A percentile compares a stretch with the other conserved stretches of the same genome.
phyloP scores from a whole-genome alignment of 1,140 invertebrate genomes.

The Idris sp. region DNA sequence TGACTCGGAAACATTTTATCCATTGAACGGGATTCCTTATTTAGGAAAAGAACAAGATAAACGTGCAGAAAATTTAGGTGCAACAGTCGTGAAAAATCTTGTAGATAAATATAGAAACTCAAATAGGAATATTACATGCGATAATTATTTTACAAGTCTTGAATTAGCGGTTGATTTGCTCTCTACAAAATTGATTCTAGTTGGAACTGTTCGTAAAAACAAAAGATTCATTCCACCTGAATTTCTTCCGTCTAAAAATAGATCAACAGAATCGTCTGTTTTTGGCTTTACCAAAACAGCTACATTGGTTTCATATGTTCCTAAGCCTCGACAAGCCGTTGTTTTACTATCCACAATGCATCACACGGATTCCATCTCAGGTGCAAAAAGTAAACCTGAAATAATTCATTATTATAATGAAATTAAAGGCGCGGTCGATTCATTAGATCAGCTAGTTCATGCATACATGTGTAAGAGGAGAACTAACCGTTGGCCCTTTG shows the following conservation, averaged over 20 bases:
- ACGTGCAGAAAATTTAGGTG: conserved; percentile 49
- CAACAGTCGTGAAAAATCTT: conserved; percentile 52
- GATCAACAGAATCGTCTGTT: conserved; percentile 22
- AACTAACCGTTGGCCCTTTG: conserved; percentile 26
- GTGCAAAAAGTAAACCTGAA: conserved; percentile 60
- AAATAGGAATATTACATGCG: conserved; percentile 52
- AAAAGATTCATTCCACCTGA: conserved; percentile 59
- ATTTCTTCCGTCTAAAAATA: conserved; percentile 39
- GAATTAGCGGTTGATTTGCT: conserved; percentile 48
- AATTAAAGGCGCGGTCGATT: conserved; percentile 67
- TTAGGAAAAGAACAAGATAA: conserved; percentile 54
- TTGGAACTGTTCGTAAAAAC: conserved; percentile 64
- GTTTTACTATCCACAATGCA: conserved; percentile 67
- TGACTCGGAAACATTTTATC: conserved; percentile 61
- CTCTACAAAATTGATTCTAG: conserved; percentile 54
- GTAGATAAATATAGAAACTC: conserved; percentile 33
- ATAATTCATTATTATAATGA: conserved; percentile 65
- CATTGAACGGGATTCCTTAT: conserved; percentile 58
- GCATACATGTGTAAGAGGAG: conserved; percentile 6
- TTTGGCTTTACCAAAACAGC: conserved; percentile 32
- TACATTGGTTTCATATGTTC: conserved; percentile 36
- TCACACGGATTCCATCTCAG: conserved; percentile 57
- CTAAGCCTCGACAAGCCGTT: conserved; percentile 66
- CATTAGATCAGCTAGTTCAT: conserved; percentile 36
- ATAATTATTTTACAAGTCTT: conserved; percentile 43